Evolutionary conservation across 2,797 vertebrate species (phyloP), one percentile per base, ranked within the genome.

Genomic region (Antrozous pallidus): DNA sequence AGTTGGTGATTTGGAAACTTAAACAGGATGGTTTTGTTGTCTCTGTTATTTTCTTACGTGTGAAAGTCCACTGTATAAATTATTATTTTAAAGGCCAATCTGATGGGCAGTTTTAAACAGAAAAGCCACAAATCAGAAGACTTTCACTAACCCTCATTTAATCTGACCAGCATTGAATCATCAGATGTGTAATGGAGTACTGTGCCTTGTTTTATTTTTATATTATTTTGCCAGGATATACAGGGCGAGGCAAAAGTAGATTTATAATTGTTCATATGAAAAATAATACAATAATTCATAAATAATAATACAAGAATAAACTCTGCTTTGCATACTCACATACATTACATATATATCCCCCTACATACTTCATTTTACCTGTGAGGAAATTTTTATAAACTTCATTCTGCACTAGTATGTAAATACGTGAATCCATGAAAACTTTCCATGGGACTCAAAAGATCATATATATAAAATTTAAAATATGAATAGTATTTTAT

Each of bases 181-280:
- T 24, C 70, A 85, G 61, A 63, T 58, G n/a, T 17, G 9, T 74
- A 8, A 80, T 24, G 75, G 6, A 84, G 20, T 8, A 67, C 42
- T 45, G 79, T 40, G 16, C 75, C 61, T 91, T 61, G 31, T 65
- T 65, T 88, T 69, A 49, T 45, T 77, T 63, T 69, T 83, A 18
- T 10, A 80, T 58, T 82, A 83, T 58, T 93, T 95, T 94, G 6
- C n/a, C 33, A 93, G 33, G 73, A 40, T 54, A 54, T 69, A 81
- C 31, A 49, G 31, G 5, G 71, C 5, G 1, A 45, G 71, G 42
- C 42, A 47, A 74, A 73, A 18, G 28, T n/a, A 47, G 17, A 28
- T 31, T 47, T 73, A 47, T 16, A 45, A 16, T 31, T 74, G 28
- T 49, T 74, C 31, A 47, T n/a, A n/a, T n/a, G 42, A 18, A 74